A percentile compares a stretch with the other conserved stretches of the same genome.
Evolutionary conservation across 2,888 invertebrate genomes (phyloP).

Genomic region (Tholera decimalis): DNA sequence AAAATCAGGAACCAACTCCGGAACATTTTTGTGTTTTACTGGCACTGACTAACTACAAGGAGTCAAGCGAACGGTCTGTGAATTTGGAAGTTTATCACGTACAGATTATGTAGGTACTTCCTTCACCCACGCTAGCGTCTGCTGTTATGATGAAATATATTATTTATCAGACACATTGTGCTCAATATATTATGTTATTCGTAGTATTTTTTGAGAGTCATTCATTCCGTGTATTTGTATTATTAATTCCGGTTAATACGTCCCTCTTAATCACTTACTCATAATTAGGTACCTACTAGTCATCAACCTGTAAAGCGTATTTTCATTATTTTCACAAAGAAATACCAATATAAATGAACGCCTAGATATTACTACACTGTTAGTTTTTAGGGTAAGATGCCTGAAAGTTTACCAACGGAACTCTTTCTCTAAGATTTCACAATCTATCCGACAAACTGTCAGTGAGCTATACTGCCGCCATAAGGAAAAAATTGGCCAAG

Average conservation of each 20-base stretch:
- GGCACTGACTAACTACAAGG: conserved; percentile 5
- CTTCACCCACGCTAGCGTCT: conserved; percentile 71
- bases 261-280: conserved; percentile 6
- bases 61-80: conserved; percentile 47
- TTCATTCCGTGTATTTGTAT: conserved; percentile 19
- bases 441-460: too few species aligned
- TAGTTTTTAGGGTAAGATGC: too few species aligned
- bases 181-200: conserved; percentile 10
- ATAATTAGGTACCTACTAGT: not conserved
- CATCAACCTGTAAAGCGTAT: not conserved
- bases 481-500: too few species aligned
- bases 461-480: too few species aligned
- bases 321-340: too few species aligned
- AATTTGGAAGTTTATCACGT: conserved; percentile 62
- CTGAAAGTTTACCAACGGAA: too few species aligned
- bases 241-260: not conserved
- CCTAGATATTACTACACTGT: too few species aligned
- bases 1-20: conserved; percentile 50
- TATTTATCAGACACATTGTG: conserved; percentile 22
- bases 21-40: conserved; percentile 55
- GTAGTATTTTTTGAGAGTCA: conserved; percentile 24
- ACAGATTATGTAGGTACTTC: conserved; percentile 70
- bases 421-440: too few species aligned
- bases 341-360: too few species aligned
- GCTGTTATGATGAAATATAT: conserved; percentile 39